phyloP scores from a whole-genome alignment of 2,797 vertebrate genomes.

The Chromis chromis region DNA sequence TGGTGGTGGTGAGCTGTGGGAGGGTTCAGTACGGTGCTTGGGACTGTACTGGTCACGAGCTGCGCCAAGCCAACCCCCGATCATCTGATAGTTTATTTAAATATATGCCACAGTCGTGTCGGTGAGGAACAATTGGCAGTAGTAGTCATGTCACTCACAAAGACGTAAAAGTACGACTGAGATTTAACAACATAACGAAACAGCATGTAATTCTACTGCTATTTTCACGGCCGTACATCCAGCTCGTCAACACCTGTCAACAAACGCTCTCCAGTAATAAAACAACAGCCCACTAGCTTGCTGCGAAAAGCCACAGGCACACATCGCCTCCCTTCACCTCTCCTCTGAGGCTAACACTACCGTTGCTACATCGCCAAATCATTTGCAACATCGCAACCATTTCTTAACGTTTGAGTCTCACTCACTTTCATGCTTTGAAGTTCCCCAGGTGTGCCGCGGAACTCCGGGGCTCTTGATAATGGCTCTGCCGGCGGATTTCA shows the following conservation, averaged over 20 bases:
- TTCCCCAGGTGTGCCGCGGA: slow-evolving; percentile 89
- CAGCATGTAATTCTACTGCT: background rate
- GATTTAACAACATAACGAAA: background rate
- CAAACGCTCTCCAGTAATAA: slow-evolving; percentile 33
- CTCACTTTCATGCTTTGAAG: slow-evolving; percentile 91
- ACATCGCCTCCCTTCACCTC: slow-evolving; percentile 1
- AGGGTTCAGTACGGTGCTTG: no score
- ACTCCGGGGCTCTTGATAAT: slow-evolving; percentile 92
- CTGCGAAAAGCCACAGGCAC: slow-evolving; percentile 13
- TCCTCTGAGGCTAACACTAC: background rate
- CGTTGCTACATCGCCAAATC: background rate
- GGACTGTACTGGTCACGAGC: no score
- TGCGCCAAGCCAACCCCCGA: no score
- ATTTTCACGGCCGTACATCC: background rate
- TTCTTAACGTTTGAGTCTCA: slow-evolving; percentile 31
- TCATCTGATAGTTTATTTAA: no score
- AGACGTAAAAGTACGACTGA: slow-evolving; percentile 27
- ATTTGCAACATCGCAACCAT: slow-evolving; percentile 4
- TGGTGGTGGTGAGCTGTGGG: no score
- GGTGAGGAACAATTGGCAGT: background rate
- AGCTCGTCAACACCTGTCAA: slow-evolving; percentile 20
- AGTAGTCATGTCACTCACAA: background rate
- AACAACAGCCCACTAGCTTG: slow-evolving; percentile 19
- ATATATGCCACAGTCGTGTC: no score
- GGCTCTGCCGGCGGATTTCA: slow-evolving; percentile 91